These are phyloP conservation scores for Cebus imitator DNA, from an alignment of 2,113 vertebrate genomes.

Conservation along the genomic window DNA sequence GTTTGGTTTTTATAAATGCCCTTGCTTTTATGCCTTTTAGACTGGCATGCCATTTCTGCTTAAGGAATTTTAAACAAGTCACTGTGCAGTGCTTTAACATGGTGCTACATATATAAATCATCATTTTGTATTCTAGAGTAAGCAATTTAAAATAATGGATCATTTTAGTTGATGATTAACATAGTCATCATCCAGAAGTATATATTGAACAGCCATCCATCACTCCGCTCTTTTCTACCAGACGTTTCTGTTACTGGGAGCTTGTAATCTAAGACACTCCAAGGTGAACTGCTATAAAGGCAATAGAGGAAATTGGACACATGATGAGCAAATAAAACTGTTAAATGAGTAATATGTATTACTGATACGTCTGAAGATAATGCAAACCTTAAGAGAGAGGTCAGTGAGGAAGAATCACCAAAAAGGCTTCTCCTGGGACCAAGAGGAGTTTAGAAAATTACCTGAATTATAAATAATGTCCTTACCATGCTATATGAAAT, in stretches of 20 bases:
- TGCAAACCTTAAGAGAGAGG: neutral
- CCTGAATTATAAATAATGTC: neutral
- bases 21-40: conserved; percentile 1
- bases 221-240: neutral
- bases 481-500: neutral
- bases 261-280: neutral
- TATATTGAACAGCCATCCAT: neutral
- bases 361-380: neutral
- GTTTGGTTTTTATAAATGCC: neutral
- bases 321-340: conserved; percentile 33
- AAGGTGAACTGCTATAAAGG: neutral
- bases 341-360: conserved; percentile 4
- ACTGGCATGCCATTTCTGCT: neutral
- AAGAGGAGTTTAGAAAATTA: neutral
- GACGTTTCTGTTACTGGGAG: conserved; percentile 31
- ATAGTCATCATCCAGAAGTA: neutral
- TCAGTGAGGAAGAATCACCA: neutral
- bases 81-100: neutral
- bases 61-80: conserved; percentile 14
- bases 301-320: conserved; percentile 1
- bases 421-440: neutral
- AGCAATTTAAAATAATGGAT: conserved; percentile 39
- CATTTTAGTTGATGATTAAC: conserved; percentile 40
- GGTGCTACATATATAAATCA: conserved; percentile 19
- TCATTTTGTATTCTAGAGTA: conserved; percentile 27